These are phyloP conservation scores for Acyrthosiphon pisum DNA, from an alignment of 1,140 invertebrate species.

Conservation along the genomic window DNA sequence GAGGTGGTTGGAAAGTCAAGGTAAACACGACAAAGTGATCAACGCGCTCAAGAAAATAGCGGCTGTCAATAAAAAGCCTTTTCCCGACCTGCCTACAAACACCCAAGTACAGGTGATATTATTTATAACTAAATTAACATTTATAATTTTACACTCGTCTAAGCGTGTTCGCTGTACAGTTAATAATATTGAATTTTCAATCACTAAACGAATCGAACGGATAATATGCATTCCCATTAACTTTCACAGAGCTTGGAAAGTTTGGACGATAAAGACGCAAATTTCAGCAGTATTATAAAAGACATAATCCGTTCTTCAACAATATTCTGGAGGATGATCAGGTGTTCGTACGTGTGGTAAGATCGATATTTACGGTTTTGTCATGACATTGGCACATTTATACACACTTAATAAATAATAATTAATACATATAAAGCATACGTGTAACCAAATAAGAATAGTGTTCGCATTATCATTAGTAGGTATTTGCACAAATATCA, in stretches of 20 bases:
- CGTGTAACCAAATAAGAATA: background rate
- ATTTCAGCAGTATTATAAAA: background rate
- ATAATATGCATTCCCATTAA: background rate
- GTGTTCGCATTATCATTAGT: no score
- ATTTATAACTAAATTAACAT: background rate
- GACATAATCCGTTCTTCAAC: background rate
- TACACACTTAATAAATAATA: no score
- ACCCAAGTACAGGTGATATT: background rate
- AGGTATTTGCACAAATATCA: background rate
- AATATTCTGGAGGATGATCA: conserved; percentile 31
- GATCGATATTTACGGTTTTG: background rate
- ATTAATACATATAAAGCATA: background rate
- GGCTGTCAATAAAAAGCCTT: conserved; percentile 65
- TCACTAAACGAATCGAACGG: background rate
- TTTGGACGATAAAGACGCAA: background rate
- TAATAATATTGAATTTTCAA: background rate
- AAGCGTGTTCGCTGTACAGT: background rate
- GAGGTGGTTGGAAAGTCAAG: conserved; percentile 69
- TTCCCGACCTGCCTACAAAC: conserved; percentile 61
- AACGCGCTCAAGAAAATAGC: conserved; percentile 67
- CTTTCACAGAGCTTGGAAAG: background rate
- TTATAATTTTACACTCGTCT: background rate
- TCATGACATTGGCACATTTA: background rate
- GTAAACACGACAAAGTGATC: conserved; percentile 66
- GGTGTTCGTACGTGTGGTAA: conserved; percentile 39